Percentiles rank a stretch among this genome's conserved stretches.
phyloP scores from a whole-genome alignment of 2,113 vertebrate species.

The Gallinago undulata region DNA sequence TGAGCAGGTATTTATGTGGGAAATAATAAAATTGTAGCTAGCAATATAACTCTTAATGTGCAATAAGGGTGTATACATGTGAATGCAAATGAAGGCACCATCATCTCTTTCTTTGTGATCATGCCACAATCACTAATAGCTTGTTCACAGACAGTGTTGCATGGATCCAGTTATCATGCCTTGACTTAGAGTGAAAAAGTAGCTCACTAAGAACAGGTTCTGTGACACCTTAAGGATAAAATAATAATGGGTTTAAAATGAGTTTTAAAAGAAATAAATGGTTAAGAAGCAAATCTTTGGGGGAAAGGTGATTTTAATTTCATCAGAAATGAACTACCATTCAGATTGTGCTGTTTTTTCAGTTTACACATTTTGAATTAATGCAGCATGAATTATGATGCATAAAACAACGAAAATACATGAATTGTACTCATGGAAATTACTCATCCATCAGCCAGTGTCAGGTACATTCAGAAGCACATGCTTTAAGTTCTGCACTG shows the following conservation, averaged over 20 bases:
- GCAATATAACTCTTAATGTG: neutral
- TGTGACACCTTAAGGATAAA: neutral
- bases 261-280: neutral
- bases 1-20: neutral
- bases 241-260: neutral
- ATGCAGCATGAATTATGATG: slow-evolving; percentile 26
- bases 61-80: neutral
- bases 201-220: neutral
- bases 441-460: slow-evolving; percentile 21
- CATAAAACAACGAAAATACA: slow-evolving; percentile 10
- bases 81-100: neutral
- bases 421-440: neutral
- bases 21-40: slow-evolving; percentile 25
- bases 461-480: slow-evolving; percentile 23
- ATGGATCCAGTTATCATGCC: neutral
- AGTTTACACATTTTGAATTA: slow-evolving; percentile 33
- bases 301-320: neutral
- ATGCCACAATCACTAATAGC: neutral
- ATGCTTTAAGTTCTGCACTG: neutral
- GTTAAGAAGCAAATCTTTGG: neutral
- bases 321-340: neutral
- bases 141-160: neutral
- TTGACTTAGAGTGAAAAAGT: neutral
- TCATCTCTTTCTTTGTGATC: neutral
- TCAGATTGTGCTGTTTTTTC: neutral